Evolutionary conservation across 2,113 vertebrate genomes (phyloP), one percentile per base, ranked within the genome.

Genomic region (Leuciscus idus): DNA sequence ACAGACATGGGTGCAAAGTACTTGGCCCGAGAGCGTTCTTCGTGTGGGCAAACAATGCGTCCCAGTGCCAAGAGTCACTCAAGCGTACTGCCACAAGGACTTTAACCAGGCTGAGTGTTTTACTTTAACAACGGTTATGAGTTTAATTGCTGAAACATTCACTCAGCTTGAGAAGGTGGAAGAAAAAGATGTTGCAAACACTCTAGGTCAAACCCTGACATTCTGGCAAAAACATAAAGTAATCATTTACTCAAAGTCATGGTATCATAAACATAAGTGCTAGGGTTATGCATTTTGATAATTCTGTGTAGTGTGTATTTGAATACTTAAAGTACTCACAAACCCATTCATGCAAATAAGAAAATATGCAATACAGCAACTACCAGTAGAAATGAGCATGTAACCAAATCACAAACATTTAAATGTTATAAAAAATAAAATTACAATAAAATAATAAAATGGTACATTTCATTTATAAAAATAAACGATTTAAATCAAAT

Each of bases 41-140:
- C 26, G 64, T 74, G 28, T 72, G 74, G 48, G 70, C 57, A 74
- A 79, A 83, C 39, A 76, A 52, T 88, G 10, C 26, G 4, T 11
- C 59, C 64, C 72, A 72, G 70, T 81, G 61, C 39, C 5, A 46
- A 78, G 8, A 86, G 28, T 30, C 23, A 46, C 33, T 86, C 43
- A 73, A 59, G 62, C n/a, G 57, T 59, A 46, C 15, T 36, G 80
- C 28, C 64, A 39, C 26, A 83, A 84, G 4, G 23, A 64, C 36
- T 57, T 26, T 33, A 81, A 72, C 39, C 55, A 39, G 30, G 55
- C 26, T 76, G 72, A 50, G 30, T 59, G 48, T 36, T 59, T 80
- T 59, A 80, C 19, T 80, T 59, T 61, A 79, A 61, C 55, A 23
- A 57, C 2, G 15, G 28, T 33, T 77, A 33, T 30, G 17, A 39